Evolutionary conservation across 2,113 vertebrate species (phyloP), one percentile per base, ranked within the genome.

Genomic region (Aegotheles bennettii): DNA sequence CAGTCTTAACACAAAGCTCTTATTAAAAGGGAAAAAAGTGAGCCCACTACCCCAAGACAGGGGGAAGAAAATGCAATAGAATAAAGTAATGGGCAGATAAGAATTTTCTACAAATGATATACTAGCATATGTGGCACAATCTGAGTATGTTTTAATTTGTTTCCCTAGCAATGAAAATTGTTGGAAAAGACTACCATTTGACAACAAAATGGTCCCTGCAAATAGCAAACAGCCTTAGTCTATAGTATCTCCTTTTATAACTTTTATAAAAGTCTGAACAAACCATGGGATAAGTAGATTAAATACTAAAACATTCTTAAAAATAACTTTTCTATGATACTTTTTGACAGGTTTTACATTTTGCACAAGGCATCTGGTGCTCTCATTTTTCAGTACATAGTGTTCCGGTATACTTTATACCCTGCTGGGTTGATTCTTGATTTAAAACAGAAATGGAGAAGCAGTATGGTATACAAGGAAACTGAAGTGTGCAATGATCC

Each of bases 1-100:
- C 96, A 94, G 94, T 98, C 98, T 97, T 96, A 95, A 94, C 95
- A 97, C 75, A 97, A 96, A 98, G 96, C 94, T 97, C 96, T 94
- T 97, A 97, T 97, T 98, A 93, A 97, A 91, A 93, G 24, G 11
- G 35, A 80, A 83, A 88, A 95, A 96, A 87, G 90, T 96, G 93
- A 97, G 71, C 54, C 56, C 42, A 79, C 82, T 96, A 94, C 91
- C 82, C 47, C 45, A 97, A 97, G 90, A 89, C 38, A 38, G 60
- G 20, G 38, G 8, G 16, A 82, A 79, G n/a, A 91, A 93, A 97
- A 92, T 85, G 53, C 64, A 89, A 54, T 48, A 69, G 65, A 89
- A 95, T 87, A 94, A 96, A 92, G 73, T 96, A 96, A 96, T 93
- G 81, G 90, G 93, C 67, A 96, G 88, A 96, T 95, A 95, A 96